Evolutionary conservation across 2,888 invertebrate species (phyloP).

Genomic region (Acrobasis repandana): DNA sequence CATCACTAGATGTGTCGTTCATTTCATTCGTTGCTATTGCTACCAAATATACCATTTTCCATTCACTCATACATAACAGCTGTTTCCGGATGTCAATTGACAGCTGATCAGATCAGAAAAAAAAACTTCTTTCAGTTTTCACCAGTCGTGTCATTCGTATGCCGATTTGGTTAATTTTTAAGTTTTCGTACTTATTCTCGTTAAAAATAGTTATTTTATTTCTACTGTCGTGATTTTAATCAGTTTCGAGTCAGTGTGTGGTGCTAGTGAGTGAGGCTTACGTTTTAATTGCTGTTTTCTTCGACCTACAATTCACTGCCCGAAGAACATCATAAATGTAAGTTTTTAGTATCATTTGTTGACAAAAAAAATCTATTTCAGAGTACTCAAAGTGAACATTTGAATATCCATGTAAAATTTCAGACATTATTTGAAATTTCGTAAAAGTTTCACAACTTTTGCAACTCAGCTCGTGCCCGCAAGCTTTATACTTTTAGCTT

Average conservation of each 20-base stretch:
- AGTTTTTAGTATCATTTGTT: background rate
- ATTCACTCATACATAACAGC: background rate
- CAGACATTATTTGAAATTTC: background rate
- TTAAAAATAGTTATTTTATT: constrained; percentile 1
- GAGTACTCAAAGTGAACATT: background rate
- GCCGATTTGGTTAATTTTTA: background rate
- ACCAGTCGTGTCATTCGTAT: background rate
- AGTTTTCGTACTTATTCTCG: background rate
- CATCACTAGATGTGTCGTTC: background rate
- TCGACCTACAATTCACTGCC: background rate
- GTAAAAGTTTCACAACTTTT: background rate
- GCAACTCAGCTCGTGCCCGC: background rate
- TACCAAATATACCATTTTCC: background rate
- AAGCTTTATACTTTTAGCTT: background rate
- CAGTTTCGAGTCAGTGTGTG: background rate
- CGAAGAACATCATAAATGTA: background rate
- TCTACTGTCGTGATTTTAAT: background rate
- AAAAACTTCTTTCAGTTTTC: constrained; percentile 1
- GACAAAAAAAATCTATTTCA: background rate
- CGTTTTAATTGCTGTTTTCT: background rate
- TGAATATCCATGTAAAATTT: background rate
- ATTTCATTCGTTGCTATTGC: background rate
- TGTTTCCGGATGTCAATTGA: background rate
- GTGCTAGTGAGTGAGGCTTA: background rate
- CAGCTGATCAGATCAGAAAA: background rate